Conservation (phyloP, 1,140 invertebrate species). For the Philopotamus ludificatus region DNA sequence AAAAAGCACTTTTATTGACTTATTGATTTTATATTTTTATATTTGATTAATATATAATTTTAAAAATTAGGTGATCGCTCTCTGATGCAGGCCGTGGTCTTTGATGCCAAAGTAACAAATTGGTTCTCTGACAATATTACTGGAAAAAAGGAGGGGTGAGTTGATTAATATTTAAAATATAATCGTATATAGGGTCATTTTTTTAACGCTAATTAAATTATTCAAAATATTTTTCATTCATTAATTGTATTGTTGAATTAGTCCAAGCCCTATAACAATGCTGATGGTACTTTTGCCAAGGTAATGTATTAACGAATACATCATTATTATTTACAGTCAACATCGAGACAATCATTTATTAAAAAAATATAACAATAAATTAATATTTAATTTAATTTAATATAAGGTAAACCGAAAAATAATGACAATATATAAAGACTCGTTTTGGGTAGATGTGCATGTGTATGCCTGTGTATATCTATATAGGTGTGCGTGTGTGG, state of each 20-base stretch:
- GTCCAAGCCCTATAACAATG: slow-evolving; percentile 73
- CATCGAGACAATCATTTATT: no score
- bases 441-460: no score
- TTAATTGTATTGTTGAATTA: slow-evolving; percentile 43
- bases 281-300: slow-evolving; percentile 80
- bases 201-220: background rate
- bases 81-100: slow-evolving; percentile 78
- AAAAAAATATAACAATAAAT: slow-evolving; percentile 15
- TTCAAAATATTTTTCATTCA: background rate
- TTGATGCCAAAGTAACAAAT: slow-evolving; percentile 82
- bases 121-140: slow-evolving; percentile 77
- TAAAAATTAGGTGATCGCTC: slow-evolving; percentile 85
- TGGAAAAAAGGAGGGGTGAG: slow-evolving; percentile 68
- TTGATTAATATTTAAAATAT: slow-evolving; percentile 15
- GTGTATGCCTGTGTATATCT: no score
- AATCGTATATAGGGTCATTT: background rate
- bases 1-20: no score
- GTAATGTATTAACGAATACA: slow-evolving; percentile 65
- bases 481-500: no score
- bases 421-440: no score
- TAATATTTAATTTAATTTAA: no score
- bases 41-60: no score
- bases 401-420: no score
- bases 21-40: no score
- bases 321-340: no score